A percentile compares a stretch with the other conserved stretches of the same genome.
phyloP scores from a whole-genome alignment of 2,888 invertebrate genomes.

The Clistopyga incitator region DNA sequence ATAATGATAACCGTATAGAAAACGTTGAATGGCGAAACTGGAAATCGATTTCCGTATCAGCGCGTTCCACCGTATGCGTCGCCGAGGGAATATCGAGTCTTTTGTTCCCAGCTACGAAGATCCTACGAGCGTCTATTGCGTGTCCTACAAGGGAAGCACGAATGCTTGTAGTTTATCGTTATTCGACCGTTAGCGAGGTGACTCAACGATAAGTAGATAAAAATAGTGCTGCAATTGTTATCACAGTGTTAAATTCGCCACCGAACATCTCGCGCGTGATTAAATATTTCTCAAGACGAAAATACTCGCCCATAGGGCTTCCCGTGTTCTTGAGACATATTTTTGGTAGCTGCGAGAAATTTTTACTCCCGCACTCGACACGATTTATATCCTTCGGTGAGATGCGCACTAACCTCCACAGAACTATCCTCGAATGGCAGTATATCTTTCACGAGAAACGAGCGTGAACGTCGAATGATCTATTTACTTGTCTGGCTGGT shows the following conservation, averaged over 20 bases:
- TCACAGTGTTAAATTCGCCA: not conserved
- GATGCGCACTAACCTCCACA: conserved; percentile 43
- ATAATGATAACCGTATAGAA: not conserved
- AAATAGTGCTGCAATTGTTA: not conserved
- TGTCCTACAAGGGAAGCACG: too few relatives aligned
- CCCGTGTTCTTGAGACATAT: conserved; percentile 36
- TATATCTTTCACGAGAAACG: conserved; percentile 39
- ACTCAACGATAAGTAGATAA: not conserved
- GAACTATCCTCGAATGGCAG: conserved; percentile 23
- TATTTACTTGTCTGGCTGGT: conserved; percentile 42
- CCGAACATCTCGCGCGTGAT: not conserved
- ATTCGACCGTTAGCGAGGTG: not conserved
- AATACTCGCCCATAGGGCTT: conserved; percentile 24
- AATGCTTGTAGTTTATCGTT: not conserved
- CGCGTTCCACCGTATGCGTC: conserved; percentile 28
- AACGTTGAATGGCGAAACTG: not conserved
- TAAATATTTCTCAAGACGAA: conserved; percentile 5
- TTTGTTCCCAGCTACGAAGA: conserved; percentile 21
- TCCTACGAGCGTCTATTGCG: conserved; percentile 15
- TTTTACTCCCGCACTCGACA: conserved; percentile 33
- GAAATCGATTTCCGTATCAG: conserved; percentile 46
- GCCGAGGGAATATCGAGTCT: conserved; percentile 19
- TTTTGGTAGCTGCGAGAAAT: conserved; percentile 22
- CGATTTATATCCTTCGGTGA: conserved; percentile 55
- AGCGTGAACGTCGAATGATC: conserved; percentile 50